These are phyloP conservation scores for Drosophila insularis DNA, from an alignment of 1,140 invertebrate genomes.

Conservation along the genomic window DNA sequence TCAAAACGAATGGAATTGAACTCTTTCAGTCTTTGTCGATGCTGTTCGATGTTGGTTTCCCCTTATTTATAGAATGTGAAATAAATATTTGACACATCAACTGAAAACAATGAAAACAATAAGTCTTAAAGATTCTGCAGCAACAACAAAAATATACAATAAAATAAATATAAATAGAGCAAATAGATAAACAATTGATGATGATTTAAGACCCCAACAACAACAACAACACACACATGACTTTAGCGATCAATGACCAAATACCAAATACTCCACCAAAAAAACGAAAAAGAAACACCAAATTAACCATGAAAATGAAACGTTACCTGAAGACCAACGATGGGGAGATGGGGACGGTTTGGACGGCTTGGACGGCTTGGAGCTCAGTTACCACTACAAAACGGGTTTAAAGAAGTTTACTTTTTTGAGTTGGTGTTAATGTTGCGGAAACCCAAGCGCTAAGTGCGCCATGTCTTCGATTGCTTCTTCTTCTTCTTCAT, in stretches of 20 bases:
- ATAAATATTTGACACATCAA: constrained; percentile 2
- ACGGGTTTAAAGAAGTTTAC: constrained; percentile 46
- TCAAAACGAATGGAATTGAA: constrained; percentile 11
- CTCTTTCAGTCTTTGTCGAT: not conserved
- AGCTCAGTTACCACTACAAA: constrained; percentile 22
- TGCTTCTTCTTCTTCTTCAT: not conserved
- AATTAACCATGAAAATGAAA: constrained; percentile 6
- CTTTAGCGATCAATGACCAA: constrained; percentile 49
- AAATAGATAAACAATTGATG: constrained; percentile 49
- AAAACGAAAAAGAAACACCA: not conserved
- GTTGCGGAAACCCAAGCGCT: constrained; percentile 5
- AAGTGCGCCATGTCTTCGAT: constrained; percentile 9
- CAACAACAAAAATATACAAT: constrained; percentile 10
- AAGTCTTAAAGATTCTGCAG: constrained; percentile 10
- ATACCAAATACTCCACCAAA: not conserved
- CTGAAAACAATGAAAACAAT: not conserved
- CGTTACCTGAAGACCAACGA: not conserved
- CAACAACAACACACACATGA: not conserved
- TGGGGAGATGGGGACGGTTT: not conserved
- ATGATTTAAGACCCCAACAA: constrained; percentile 16
- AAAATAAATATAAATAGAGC: constrained; percentile 23
- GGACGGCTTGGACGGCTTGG: not conserved
- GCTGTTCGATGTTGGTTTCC: not conserved
- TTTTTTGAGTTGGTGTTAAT: constrained; percentile 11
- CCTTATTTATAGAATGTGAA: constrained; percentile 65